A percentile compares a stretch with the other conserved stretches of the same genome.
phyloP scores from a whole-genome alignment of 2,888 invertebrate species.

The Macaria liturata region DNA sequence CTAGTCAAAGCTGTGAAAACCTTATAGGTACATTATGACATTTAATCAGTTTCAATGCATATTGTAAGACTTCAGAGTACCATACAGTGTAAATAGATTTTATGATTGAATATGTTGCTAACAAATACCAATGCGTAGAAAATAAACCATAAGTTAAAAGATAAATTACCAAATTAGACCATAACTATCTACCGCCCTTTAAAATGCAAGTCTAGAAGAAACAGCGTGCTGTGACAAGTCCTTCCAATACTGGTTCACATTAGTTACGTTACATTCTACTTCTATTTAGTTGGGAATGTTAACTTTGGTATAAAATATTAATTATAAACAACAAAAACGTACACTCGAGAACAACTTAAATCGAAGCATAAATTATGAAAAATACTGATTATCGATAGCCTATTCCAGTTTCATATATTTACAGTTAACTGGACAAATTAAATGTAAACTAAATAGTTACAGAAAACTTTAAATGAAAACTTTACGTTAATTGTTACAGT shows the following conservation, averaged over 20 bases:
- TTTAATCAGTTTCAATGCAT: too few species aligned
- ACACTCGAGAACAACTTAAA: constrained; percentile 76
- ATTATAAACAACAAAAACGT: constrained; percentile 80
- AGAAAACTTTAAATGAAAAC: constrained; percentile 20
- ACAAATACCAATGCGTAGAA: too few species aligned
- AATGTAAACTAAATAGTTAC: constrained; percentile 40
- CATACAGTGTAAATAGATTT: too few species aligned
- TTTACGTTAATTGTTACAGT: neutral
- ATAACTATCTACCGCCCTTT: constrained; percentile 17
- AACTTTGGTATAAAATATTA: constrained; percentile 88
- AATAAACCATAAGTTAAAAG: too few species aligned
- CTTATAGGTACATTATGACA: too few species aligned
- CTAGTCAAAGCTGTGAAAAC: too few species aligned
- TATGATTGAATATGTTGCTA: too few species aligned
- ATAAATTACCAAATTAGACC: neutral
- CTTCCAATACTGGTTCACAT: constrained; percentile 49
- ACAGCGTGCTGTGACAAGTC: constrained; percentile 55
- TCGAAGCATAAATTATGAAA: constrained; percentile 78
- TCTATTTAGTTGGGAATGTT: constrained; percentile 87
- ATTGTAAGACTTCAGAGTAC: too few species aligned
- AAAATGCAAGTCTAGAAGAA: constrained; percentile 70
- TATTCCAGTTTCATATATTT: constrained; percentile 74
- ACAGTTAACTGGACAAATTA: constrained; percentile 67
- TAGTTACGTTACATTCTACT: constrained; percentile 59
- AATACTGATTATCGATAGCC: constrained; percentile 79